These are phyloP conservation scores for Eurystomus glaucurus DNA, from an alignment of 2,797 vertebrate species.

Conservation along the genomic window DNA sequence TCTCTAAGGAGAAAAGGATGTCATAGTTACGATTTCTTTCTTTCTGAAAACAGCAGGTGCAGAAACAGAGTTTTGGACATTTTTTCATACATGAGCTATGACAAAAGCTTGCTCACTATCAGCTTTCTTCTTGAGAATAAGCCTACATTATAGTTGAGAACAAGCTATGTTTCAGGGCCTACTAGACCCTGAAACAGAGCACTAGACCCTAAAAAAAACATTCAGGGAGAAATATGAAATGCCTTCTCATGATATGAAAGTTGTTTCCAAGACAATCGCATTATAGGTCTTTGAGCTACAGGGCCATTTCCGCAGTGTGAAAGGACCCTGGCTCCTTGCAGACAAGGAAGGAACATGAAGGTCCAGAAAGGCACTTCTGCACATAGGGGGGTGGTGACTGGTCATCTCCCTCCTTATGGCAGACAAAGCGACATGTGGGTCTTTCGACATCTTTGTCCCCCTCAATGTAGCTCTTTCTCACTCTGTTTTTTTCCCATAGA, in stretches of 20 bases:
- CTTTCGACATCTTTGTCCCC: not conserved
- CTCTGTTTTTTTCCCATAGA: not conserved
- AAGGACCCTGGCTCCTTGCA: not conserved
- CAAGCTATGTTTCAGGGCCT: not conserved
- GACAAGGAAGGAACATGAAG: not conserved
- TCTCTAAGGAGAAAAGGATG: not conserved
- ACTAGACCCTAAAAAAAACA: not conserved
- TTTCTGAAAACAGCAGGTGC: slow-evolving; percentile 8
- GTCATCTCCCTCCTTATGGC: not conserved
- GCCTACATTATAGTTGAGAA: not conserved
- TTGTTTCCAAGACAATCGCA: not conserved
- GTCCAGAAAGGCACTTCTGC: not conserved
- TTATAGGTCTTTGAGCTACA: not conserved
- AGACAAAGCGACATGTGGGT: not conserved
- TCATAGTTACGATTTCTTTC: not conserved
- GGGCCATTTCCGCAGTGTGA: not conserved
- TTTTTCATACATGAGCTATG: not conserved
- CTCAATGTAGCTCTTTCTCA: not conserved
- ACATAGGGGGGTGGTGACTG: not conserved
- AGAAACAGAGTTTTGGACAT: not conserved
- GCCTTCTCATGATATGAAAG: not conserved
- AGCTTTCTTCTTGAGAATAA: not conserved
- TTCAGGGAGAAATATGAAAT: not conserved
- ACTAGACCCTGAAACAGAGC: not conserved
- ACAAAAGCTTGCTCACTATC: not conserved